Percentiles rank a stretch among this genome's conserved stretches.
Evolutionary conservation across 1,140 invertebrate genomes (phyloP).

Genomic region (Subanguina moxae): DNA sequence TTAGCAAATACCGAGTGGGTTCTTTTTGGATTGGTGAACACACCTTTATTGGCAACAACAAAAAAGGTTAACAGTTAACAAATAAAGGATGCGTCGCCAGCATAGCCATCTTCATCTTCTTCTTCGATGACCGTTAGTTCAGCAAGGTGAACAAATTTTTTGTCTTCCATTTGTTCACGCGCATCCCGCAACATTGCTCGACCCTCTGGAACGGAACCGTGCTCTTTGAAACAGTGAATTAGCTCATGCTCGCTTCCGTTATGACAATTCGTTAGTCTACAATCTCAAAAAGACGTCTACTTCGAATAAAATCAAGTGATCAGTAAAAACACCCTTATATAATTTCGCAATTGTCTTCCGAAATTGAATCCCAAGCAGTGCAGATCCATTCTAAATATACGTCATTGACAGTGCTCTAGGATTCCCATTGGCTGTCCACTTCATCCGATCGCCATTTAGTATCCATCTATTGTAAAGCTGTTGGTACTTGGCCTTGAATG

Average conservation of each 20-base stretch:
- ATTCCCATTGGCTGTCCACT: slow-evolving; percentile 12
- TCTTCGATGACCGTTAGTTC: too few species aligned
- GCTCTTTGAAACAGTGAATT: slow-evolving; percentile 3
- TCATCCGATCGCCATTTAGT: slow-evolving; percentile 1
- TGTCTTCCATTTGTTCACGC: slow-evolving; percentile 2
- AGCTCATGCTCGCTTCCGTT: slow-evolving; percentile 2
- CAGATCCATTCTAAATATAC: slow-evolving; percentile 20
- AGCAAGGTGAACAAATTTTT: too few species aligned
- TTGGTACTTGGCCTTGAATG: slow-evolving; percentile 9
- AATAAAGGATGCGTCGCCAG: too few species aligned
- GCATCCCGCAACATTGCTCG: not conserved
- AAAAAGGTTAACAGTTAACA: too few species aligned
- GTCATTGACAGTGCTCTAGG: slow-evolving; percentile 13
- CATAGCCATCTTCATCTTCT: too few species aligned
- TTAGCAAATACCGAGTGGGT: too few species aligned
- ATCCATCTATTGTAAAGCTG: slow-evolving; percentile 14
- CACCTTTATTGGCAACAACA: too few species aligned
- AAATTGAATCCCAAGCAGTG: slow-evolving; percentile 10
- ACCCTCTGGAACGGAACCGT: slow-evolving; percentile 4
- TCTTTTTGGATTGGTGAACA: too few species aligned
- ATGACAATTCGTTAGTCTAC: not conserved
- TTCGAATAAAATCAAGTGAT: too few species aligned
- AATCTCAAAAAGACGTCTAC: not conserved
- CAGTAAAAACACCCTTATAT: slow-evolving; percentile 1
- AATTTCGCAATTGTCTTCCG: slow-evolving; percentile 14